These are phyloP conservation scores for Morinoia aosen DNA, from an alignment of 2,888 invertebrate genomes.

Conservation along the genomic window DNA sequence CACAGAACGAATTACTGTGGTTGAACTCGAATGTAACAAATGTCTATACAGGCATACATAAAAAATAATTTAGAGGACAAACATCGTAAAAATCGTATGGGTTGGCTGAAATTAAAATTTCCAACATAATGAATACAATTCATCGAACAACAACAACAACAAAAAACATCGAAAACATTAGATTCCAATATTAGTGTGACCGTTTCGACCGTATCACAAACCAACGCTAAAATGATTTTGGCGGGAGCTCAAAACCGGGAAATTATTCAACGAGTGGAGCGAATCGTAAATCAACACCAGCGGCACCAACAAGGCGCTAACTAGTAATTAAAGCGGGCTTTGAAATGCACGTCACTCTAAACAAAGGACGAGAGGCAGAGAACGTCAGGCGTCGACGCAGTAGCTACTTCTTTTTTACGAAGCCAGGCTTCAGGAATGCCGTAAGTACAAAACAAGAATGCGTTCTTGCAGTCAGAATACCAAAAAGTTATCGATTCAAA, in stretches of 20 bases:
- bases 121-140: neutral
- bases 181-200: neutral
- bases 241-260: neutral
- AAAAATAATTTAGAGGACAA: neutral
- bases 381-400: neutral
- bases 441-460: neutral
- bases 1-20: neutral
- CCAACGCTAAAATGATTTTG: neutral
- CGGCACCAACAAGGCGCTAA: neutral
- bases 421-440: neutral
- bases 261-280: neutral
- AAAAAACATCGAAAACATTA: neutral
- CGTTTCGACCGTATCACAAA: neutral
- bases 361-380: neutral
- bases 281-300: neutral
- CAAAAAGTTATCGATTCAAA: neutral
- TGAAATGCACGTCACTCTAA: neutral
- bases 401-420: neutral
- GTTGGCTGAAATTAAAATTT: neutral
- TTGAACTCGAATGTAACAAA: too few relatives aligned
- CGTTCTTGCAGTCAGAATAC: neutral
- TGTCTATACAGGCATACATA: neutral
- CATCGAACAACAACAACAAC: neutral
- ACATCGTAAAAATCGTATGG: neutral
- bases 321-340: neutral